Base-by-base conservation (phyloP, 1,140 invertebrate species). In the Drosophila hydei region DNA sequence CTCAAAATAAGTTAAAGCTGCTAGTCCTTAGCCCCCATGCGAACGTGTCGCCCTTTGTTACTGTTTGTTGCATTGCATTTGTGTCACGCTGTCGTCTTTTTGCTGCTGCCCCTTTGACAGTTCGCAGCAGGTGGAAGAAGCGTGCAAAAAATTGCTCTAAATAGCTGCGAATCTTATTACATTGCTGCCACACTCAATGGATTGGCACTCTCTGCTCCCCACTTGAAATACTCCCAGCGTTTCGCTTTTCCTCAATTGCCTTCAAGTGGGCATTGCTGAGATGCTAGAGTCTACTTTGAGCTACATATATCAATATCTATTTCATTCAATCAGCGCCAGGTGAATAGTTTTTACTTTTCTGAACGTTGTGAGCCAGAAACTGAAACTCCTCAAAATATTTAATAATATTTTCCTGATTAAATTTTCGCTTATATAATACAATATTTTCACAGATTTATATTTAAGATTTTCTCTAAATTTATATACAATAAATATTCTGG, bases 111-210 rank as follows among this genome's bases (percentile, higher is more conserved):
- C 61, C 76, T 76, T 72, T 76, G 73, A 75, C 68, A 77, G 62
- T 71, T 69, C 27, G 11, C 52, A 64, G 54, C 50, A 58, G 43
- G 47, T 42, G 38, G 33, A 21, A 51, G 21, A 60, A 72, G 68
- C 48, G 56, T 61, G 63, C 55, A 68, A 74, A 47, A 77, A 75
- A 65, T 56, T 72, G 72, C 61, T 72, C 72, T 72, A 75, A 76
- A 72, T 76, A 76, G 76, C 69, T 77, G 72, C 43, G 72, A 77
- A 77, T 72, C 67, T 75, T 77, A 75, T 77, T 77, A 77, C 61
- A 61, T 61, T 47, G 47, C 51, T 43, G 62, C 62, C 38, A 25
- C 36, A 30, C 18, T 40, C 30, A 36, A 36, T 25, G 19, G 12
- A 21, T 25, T 59, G 50, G 12, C 43, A 1, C 6, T n/a, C n/a